Evolutionary conservation across 2,113 vertebrate species (phyloP).

Genomic region (Panthera tigris): DNA sequence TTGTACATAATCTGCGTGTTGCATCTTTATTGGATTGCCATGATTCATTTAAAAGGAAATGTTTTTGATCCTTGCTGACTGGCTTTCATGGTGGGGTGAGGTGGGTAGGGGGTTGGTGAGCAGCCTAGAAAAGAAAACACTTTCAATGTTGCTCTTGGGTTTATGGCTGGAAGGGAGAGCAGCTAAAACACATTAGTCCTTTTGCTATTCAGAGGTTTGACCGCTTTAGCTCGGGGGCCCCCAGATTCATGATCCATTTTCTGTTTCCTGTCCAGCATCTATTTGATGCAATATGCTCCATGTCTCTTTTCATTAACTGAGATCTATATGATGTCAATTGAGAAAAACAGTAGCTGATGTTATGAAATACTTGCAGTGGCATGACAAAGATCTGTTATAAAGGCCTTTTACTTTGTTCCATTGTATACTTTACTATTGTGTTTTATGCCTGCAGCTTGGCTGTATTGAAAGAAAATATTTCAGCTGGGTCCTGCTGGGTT

Average conservation of each 20-base stretch:
- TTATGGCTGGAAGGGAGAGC: constrained; percentile 83
- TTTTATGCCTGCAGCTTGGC: constrained; percentile 85
- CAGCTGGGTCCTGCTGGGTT: constrained; percentile 80
- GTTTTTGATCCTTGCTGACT: constrained; percentile 88
- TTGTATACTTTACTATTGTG: constrained; percentile 88
- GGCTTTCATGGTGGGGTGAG: constrained; percentile 79
- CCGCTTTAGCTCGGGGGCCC: constrained; percentile 88
- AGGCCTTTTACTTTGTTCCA: constrained; percentile 84
- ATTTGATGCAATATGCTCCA: constrained; percentile 92
- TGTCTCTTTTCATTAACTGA: constrained; percentile 93
- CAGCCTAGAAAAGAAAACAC: constrained; percentile 69
- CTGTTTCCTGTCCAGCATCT: constrained; percentile 86
- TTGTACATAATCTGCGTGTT: constrained; percentile 86
- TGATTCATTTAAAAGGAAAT: constrained; percentile 95
- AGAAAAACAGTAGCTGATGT: constrained; percentile 85
- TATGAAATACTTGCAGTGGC: constrained; percentile 82
- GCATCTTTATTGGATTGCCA: constrained; percentile 86
- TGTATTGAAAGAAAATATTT: constrained; percentile 80
- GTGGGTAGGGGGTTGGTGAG: constrained; percentile 61
- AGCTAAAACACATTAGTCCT: constrained; percentile 88
- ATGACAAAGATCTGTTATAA: constrained; percentile 83
- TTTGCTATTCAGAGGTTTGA: constrained; percentile 89
- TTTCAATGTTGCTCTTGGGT: constrained; percentile 74
- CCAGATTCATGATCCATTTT: constrained; percentile 92
- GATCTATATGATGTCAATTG: constrained; percentile 90